Conservation (phyloP, 1,140 invertebrate species). For the Meteorus sp. region DNA sequence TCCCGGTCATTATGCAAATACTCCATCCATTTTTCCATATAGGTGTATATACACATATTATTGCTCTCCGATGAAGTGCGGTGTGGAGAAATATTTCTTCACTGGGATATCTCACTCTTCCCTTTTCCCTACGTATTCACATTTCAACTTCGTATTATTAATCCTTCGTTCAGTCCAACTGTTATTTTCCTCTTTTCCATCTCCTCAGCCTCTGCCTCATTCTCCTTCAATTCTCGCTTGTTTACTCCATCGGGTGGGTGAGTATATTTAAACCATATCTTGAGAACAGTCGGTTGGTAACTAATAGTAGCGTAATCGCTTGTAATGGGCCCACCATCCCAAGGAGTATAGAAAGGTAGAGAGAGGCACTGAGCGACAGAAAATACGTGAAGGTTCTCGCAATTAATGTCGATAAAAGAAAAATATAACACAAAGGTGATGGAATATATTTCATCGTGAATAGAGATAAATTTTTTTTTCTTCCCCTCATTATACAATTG, state of each 20-base stretch:
- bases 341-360: too few relatives aligned
- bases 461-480: not conserved
- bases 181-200: too few relatives aligned
- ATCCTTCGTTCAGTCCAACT: too few relatives aligned
- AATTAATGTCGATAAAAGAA: not conserved
- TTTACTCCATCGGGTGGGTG: too few relatives aligned
- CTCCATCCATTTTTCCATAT: not conserved
- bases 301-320: slow-evolving; percentile 51
- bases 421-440: not conserved
- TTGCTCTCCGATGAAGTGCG: not conserved
- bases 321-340: slow-evolving; percentile 48
- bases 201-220: too few relatives aligned
- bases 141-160: too few relatives aligned
- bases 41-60: too few relatives aligned
- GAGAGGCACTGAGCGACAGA: too few relatives aligned
- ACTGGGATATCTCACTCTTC: not conserved
- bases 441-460: not conserved
- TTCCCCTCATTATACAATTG: not conserved
- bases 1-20: slow-evolving; percentile 13
- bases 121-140: too few relatives aligned
- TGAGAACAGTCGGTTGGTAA: slow-evolving; percentile 47
- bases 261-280: slow-evolving; percentile 16
- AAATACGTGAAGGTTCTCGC: not conserved
- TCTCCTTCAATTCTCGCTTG: too few relatives aligned
- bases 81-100: not conserved